Base-by-base conservation (phyloP, 2,113 vertebrate genomes). In the Chinchilla lanigera region DNA sequence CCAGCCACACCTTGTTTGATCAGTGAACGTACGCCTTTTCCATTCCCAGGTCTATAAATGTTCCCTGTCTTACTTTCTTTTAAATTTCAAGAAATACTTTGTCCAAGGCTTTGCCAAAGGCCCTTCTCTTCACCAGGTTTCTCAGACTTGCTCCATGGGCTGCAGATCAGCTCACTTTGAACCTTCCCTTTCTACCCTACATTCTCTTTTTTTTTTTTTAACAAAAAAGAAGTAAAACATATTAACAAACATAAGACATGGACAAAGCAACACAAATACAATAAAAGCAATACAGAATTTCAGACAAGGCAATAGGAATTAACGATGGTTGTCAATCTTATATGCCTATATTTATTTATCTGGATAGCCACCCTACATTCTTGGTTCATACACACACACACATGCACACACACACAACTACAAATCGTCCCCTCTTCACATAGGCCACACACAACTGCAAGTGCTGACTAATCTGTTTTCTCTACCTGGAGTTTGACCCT, bases 391-490 rank as follows among this genome's bases (percentile, higher is more conserved):
- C 41, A 77, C 73, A 77, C 73, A 77, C 73, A 77, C 41, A 47
- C 41, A 75, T 38, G 44, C 33, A 38, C 12, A 2, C 3, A 5
- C 35, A 41, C 19, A 24, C 54, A 22, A 33, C 0, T 28, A 35
- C 5, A 19, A 6, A 8, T 14, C 54, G 9, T 9, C 28, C 13
- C 8, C 0, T 50, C 24, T 52, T 50, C 47, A 38, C 60, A 35
- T 8, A 26, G 3, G 80, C 12, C 61, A 38, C 2, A 1, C 0
- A 1, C 41, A 63, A 0, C 1, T 75, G 26, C 14, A 47, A 52
- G 4, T 20, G 0, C 22, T 58, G 28, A 24, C 24, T 5, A 5
- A 1, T 16, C 12, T 30, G 11, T 22, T 67, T 41, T 84, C 60
- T 54, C 52, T 30, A 26, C 19, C 86, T 65, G 4, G 89, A 20